Evolutionary conservation across 2,113 vertebrate genomes (phyloP), one percentile per base, ranked within the genome.

Genomic region (Melanerpes formicivorus): DNA sequence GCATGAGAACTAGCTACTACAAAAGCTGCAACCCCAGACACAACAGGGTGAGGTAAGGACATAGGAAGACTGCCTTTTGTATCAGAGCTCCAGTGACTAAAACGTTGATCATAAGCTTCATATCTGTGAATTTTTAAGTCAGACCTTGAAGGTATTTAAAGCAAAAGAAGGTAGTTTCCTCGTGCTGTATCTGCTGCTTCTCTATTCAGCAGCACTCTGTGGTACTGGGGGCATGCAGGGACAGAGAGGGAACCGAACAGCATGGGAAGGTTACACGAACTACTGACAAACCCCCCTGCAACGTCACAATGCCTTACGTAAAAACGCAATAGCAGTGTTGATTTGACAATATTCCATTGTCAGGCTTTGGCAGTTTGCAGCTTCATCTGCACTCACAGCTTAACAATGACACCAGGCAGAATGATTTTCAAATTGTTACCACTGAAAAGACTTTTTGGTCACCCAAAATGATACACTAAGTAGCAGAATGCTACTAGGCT

Each of bases 11-110:
- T 21, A 88, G 55, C 76, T 95, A 96, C 92, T 90, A 95, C 87
- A 96, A 83, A 93, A 91, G 80, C 96, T 87, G 80, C 85, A 96
- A 82, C 93, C 93, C 90, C 64, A 97, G 84, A 85, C 56, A 81
- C 88, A 90, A 94, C 95, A 90, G 81, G 87, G 87, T 93, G 95
- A 95, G 82, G 54, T 69, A 80, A 96, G 96, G 85, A 96, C 94
- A 96, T 69, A 66, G 70, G 40, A 77, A 19, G 59, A n/a, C 88
- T 85, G 77, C 56, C 80, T 90, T 89, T 80, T 94, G 76, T 75
- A 89, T 66, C 71, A 88, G 30, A 94, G 79, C 69, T 58, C 50
- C 58, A 83, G 40, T 14, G 46, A 77, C 62, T 66, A 59, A 63
- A 82, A 75, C 69, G 76, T 82, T 7, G 59, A 84, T 77, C 60